Evolutionary conservation across 1,140 invertebrate species (phyloP).

Genomic region (Drosophila tropicalis): DNA sequence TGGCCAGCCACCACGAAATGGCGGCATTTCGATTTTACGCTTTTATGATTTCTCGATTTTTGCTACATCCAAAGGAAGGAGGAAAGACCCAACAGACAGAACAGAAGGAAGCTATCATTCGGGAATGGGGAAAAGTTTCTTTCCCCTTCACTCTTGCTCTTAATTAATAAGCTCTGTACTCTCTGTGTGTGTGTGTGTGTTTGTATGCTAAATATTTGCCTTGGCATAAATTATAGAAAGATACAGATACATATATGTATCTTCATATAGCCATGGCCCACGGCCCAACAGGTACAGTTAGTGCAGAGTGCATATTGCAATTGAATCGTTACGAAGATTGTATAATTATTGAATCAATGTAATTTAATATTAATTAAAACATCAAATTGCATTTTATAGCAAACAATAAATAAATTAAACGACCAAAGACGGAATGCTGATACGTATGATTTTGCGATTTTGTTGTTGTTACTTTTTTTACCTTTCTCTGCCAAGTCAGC

Average conservation of each 20-base stretch:
- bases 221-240: constrained; percentile 65
- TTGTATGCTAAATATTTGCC: constrained; percentile 78
- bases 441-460: constrained; percentile 47
- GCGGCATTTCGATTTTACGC: constrained; percentile 78
- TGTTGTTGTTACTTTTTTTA: constrained; percentile 14
- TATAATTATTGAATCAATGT: constrained; percentile 66
- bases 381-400: constrained; percentile 74
- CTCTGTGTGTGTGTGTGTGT: constrained; percentile 45
- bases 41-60: constrained; percentile 79
- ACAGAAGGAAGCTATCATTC: background rate
- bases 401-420: constrained; percentile 76
- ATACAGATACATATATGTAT: background rate
- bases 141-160: constrained; percentile 38
- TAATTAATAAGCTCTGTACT: constrained; percentile 71
- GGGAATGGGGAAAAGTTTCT: constrained; percentile 14
- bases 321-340: constrained; percentile 61
- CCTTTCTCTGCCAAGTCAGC: constrained; percentile 65
- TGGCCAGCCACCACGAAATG: constrained; percentile 69
- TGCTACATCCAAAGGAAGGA: background rate
- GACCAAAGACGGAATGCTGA: constrained; percentile 67
- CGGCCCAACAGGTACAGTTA: constrained; percentile 60
- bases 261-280: background rate
- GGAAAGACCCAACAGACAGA: background rate
- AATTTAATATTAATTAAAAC: constrained; percentile 81
- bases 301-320: constrained; percentile 29